phyloP scores from a whole-genome alignment of 2,797 vertebrate genomes.

The Notoglanidium macrostoma region DNA sequence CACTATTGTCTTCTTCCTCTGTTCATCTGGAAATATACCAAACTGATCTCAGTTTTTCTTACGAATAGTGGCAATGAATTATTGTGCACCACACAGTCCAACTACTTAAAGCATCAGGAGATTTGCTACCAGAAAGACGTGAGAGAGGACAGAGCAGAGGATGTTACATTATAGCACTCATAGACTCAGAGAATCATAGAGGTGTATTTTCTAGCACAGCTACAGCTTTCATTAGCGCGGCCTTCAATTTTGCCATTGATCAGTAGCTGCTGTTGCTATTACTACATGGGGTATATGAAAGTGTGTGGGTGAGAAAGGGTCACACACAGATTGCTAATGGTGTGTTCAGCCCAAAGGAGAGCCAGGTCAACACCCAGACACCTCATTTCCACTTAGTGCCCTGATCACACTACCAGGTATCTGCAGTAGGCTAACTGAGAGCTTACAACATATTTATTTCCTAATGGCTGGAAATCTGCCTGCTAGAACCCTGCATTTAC shows the following conservation, averaged over 20 bases:
- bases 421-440: neutral
- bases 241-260: constrained; percentile 64
- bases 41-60: neutral
- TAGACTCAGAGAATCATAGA: neutral
- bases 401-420: constrained; percentile 26
- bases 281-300: neutral
- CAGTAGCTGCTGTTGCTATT: constrained; percentile 56
- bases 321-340: constrained; percentile 30
- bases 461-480: neutral
- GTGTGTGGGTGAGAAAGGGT: constrained; percentile 22
- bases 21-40: neutral
- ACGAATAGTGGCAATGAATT: neutral
- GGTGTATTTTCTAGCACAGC: constrained; percentile 50
- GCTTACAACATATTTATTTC: constrained; percentile 1
- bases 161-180: neutral
- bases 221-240: constrained; percentile 62
- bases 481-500: constrained; percentile 2
- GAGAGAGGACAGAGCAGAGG: neutral
- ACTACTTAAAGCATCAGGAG: neutral
- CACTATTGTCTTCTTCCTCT: neutral
- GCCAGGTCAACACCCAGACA: constrained; percentile 19
- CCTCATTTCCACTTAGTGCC: constrained; percentile 11
- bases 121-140: neutral
- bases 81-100: neutral
- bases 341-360: constrained; percentile 23